phyloP scores from a whole-genome alignment of 1,140 invertebrate genomes.

The Tetramorium alpestre region DNA sequence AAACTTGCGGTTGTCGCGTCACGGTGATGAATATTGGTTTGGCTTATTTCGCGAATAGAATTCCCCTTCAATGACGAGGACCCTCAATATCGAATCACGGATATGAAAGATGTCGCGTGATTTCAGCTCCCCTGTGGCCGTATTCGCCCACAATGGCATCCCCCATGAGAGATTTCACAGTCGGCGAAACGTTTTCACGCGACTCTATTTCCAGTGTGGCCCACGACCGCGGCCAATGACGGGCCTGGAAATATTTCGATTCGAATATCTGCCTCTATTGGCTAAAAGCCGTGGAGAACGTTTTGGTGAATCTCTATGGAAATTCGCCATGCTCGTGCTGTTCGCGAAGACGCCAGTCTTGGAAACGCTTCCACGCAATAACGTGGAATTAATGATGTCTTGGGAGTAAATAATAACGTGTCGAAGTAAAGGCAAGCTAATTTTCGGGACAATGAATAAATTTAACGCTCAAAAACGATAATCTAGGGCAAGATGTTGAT shows the following conservation, averaged over 20 bases:
- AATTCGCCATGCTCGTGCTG: background rate
- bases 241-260: background rate
- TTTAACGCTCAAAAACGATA: background rate
- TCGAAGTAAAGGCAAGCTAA: background rate
- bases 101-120: background rate
- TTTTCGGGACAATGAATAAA: background rate
- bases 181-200: background rate
- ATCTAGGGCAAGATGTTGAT: background rate
- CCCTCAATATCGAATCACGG: background rate
- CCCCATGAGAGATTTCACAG: background rate
- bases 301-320: background rate
- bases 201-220: background rate
- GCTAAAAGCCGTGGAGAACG: background rate
- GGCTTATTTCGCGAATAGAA: background rate
- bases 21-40: background rate
- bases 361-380: background rate
- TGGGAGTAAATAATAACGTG: background rate
- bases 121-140: background rate
- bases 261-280: background rate
- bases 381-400: background rate
- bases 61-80: background rate
- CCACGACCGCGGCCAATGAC: background rate
- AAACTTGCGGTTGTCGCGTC: background rate
- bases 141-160: constrained; percentile 16
- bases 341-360: too few species aligned